Percentiles rank a stretch among this genome's conserved stretches.
These are phyloP conservation scores for Henricia sp. DNA, from an alignment of 53 echinoderm and acorn worm species.

Conservation along the genomic window DNA sequence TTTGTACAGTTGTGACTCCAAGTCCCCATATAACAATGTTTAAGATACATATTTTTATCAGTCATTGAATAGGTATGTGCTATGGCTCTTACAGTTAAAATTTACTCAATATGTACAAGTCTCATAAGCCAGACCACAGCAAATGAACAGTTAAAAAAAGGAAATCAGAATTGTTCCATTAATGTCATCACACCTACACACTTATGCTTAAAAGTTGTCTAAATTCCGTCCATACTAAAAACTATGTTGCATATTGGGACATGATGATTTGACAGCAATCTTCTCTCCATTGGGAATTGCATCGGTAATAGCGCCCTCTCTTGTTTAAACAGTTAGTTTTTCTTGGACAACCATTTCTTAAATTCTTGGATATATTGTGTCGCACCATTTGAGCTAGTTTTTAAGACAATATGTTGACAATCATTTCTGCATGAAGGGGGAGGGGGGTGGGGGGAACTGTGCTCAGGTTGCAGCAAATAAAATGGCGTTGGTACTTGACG, in stretches of 20 bases:
- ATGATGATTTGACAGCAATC: background rate
- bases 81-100: conserved; percentile 17
- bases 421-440: no score
- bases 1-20: background rate
- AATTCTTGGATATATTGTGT: no score
- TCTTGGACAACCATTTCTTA: no score
- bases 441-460: background rate
- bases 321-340: background rate
- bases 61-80: conserved; percentile 7
- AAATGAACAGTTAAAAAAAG: conserved; percentile 26
- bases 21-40: conserved; percentile 12
- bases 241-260: background rate
- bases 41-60: background rate
- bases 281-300: background rate
- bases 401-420: no score
- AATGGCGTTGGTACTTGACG: no score
- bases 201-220: background rate
- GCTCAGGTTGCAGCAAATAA: no score
- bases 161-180: background rate
- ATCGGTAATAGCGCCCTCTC: conserved; percentile 32
- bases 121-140: conserved; percentile 44
- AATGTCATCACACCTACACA: background rate
- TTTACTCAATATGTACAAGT: conserved; percentile 59
- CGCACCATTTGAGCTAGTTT: no score
- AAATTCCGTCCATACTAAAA: background rate